Evolutionary conservation across 1,140 invertebrate genomes (phyloP).

Genomic region (Nylanderia fulva): DNA sequence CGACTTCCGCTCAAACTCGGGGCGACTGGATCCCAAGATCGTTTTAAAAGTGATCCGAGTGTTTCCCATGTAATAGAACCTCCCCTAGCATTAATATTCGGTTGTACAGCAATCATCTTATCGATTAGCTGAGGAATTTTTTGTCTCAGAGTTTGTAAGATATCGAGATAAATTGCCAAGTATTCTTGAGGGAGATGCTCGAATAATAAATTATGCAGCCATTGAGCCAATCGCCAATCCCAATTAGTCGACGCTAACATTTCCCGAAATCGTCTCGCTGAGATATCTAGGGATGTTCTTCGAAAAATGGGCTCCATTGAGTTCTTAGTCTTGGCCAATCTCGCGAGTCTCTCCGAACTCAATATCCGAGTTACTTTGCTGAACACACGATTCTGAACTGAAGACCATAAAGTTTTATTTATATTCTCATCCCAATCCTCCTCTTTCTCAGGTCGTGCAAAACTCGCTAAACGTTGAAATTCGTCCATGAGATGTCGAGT

Average conservation of each 20-base stretch:
- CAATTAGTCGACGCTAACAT: constrained; percentile 89
- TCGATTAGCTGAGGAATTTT: constrained; percentile 93
- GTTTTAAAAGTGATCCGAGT: constrained; percentile 89
- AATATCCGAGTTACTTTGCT: constrained; percentile 89
- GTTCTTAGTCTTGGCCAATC: constrained; percentile 87
- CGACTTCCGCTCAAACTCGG: constrained; percentile 86
- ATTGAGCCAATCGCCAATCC: constrained; percentile 91
- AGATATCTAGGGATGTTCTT: constrained; percentile 90
- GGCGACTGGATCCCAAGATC: constrained; percentile 92
- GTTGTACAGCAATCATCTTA: constrained; percentile 88
- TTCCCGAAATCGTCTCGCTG: constrained; percentile 89
- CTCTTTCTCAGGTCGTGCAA: constrained; percentile 87
- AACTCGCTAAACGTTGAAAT: constrained; percentile 89
- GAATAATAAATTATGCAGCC: constrained; percentile 92
- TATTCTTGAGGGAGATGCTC: constrained; percentile 90
- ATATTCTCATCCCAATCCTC: constrained; percentile 91
- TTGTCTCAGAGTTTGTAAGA: constrained; percentile 91
- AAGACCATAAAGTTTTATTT: constrained; percentile 89
- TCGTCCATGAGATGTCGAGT: constrained; percentile 90
- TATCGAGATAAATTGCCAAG: constrained; percentile 92
- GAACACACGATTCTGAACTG: constrained; percentile 89
- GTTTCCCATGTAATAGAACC: constrained; percentile 87
- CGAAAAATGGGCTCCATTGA: constrained; percentile 89
- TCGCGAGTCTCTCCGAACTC: constrained; percentile 90
- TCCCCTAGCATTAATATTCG: constrained; percentile 82